A percentile compares a stretch with the other conserved stretches of the same genome.
Conservation (phyloP, 2,888 invertebrate species). For the Stenolophus ochropezus region DNA sequence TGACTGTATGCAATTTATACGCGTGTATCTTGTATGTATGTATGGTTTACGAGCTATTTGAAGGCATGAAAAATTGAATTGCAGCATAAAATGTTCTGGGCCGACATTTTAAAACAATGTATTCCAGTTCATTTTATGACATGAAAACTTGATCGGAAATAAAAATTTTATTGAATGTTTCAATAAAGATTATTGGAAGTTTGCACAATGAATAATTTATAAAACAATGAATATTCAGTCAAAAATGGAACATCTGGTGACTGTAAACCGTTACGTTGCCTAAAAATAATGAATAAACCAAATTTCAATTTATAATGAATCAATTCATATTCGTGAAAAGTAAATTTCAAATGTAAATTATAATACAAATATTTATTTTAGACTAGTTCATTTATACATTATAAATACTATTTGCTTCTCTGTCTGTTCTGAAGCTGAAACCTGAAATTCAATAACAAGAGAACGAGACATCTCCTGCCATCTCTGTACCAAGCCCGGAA, state of each 20-base stretch:
- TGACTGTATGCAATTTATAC: no score
- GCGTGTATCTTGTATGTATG: neutral
- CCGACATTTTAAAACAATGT: constrained; percentile 36
- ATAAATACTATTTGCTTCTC: no score
- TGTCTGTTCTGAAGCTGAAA: no score
- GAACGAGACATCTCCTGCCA: constrained; percentile 5
- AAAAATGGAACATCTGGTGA: neutral
- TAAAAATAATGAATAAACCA: neutral
- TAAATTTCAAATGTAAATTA: neutral
- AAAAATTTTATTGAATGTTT: constrained; percentile 20
- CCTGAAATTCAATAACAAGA: no score
- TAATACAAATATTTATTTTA: neutral
- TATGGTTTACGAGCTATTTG: neutral
- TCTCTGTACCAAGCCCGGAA: neutral
- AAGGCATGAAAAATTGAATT: constrained; percentile 5
- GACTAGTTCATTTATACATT: no score
- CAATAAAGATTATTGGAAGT: constrained; percentile 9
- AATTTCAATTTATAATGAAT: neutral
- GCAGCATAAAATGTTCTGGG: neutral
- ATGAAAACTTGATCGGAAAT: neutral
- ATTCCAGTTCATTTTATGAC: neutral
- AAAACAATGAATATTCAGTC: neutral
- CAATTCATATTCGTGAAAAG: neutral
- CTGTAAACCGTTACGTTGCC: neutral
- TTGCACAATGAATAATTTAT: constrained; percentile 22